phyloP scores from a whole-genome alignment of 2,797 vertebrate genomes.

The Clarias platycephalus region DNA sequence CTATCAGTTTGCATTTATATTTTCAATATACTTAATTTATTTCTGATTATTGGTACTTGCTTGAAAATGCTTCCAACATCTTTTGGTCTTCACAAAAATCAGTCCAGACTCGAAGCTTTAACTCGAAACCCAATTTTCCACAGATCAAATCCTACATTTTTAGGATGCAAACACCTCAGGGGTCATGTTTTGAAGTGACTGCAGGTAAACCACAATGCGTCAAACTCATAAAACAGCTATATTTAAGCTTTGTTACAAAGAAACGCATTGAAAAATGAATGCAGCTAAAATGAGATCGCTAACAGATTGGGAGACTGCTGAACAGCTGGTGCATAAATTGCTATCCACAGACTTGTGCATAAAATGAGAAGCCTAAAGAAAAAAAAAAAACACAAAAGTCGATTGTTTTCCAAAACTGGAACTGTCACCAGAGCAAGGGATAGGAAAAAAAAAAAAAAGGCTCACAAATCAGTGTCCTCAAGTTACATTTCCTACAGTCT shows the following conservation, averaged over 20 bases:
- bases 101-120: no score
- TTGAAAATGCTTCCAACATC: not conserved
- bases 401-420: not conserved
- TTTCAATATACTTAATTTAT: not conserved
- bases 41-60: not conserved
- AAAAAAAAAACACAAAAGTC: not conserved
- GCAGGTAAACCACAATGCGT: not conserved
- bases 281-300: slow-evolving; percentile 11
- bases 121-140: not conserved
- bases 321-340: slow-evolving; percentile 22
- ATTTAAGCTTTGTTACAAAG: slow-evolving; percentile 3
- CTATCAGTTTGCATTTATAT: not conserved
- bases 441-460: not conserved
- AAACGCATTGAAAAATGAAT: slow-evolving; percentile 7
- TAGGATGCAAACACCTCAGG: not conserved
- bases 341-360: not conserved
- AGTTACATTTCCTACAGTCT: not conserved
- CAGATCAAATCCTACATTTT: not conserved
- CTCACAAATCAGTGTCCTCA: not conserved
- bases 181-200: not conserved
- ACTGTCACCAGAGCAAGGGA: not conserved
- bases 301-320: slow-evolving; percentile 11
- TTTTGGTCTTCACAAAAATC: no score
- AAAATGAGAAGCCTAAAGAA: not conserved
- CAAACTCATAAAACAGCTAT: not conserved